Conservation (phyloP, 2,113 vertebrate species). For the Candoia aspera region DNA sequence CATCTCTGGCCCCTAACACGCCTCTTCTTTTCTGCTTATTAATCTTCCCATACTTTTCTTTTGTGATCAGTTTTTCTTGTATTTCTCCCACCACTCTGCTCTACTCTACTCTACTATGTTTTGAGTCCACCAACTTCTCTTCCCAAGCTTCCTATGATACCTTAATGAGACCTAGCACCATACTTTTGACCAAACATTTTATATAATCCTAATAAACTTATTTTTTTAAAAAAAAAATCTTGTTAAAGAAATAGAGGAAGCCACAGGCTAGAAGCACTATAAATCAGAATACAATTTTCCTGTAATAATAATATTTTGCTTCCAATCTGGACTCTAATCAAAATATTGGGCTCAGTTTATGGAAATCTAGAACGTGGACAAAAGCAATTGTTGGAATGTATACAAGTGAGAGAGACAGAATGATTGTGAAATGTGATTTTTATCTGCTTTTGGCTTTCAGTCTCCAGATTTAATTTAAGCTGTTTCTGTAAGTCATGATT, state of each 20-base stretch:
- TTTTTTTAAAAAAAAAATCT: not conserved
- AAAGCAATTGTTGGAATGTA: constrained; percentile 43
- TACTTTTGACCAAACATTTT: not conserved
- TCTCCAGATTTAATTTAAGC: constrained; percentile 72
- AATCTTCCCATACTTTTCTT: not conserved
- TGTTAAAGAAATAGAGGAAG: not conserved
- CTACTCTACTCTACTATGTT: too few relatives aligned
- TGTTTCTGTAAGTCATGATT: constrained; percentile 64
- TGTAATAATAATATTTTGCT: constrained; percentile 41
- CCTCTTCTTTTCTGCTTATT: not conserved
- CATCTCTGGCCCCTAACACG: too few relatives aligned
- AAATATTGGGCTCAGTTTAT: constrained; percentile 47
- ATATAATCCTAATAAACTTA: not conserved
- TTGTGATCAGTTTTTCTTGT: not conserved
- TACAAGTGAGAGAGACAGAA: not conserved
- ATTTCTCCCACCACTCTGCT: not conserved
- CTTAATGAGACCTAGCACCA: not conserved
- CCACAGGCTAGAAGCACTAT: constrained; percentile 14
- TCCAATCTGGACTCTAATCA: constrained; percentile 47
- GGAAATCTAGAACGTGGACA: constrained; percentile 48
- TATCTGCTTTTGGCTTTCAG: constrained; percentile 64
- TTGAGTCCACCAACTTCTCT: not conserved
- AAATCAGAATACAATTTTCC: constrained; percentile 41
- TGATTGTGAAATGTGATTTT: constrained; percentile 57
- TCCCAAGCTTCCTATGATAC: not conserved